These are phyloP conservation scores for Chrysotoxum bicinctum DNA, from an alignment of 2,888 invertebrate species.

Conservation along the genomic window DNA sequence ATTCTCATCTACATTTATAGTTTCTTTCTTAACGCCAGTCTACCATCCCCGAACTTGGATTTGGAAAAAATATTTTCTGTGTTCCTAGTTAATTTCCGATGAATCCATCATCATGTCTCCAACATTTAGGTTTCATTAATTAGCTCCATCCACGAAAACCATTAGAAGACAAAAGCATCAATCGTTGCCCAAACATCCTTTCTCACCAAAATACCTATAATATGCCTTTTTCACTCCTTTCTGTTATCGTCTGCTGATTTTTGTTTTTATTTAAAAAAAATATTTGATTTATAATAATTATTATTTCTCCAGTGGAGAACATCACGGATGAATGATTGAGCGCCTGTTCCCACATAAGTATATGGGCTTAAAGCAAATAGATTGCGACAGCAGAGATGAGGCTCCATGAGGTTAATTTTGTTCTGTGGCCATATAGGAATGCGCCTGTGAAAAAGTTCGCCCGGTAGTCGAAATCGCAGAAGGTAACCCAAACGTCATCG, in stretches of 20 bases:
- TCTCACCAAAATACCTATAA: constrained; percentile 45
- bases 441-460: constrained; percentile 54
- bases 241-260: constrained; percentile 14
- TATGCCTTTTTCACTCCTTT: constrained; percentile 29
- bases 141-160: constrained; percentile 40
- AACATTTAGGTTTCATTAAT: constrained; percentile 63
- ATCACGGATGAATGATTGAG: constrained; percentile 59
- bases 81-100: constrained; percentile 50
- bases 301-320: constrained; percentile 41
- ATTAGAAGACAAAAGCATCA: constrained; percentile 65
- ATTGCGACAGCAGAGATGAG: constrained; percentile 49
- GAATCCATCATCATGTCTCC: constrained; percentile 66
- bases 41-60: constrained; percentile 5
- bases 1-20: neutral
- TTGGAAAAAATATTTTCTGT: constrained; percentile 29
- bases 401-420: neutral
- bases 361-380: constrained; percentile 33
- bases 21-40: constrained; percentile 31
- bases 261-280: constrained; percentile 7
- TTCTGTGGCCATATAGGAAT: constrained; percentile 35
- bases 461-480: constrained; percentile 65
- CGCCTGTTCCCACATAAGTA: constrained; percentile 16
- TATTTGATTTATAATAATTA: constrained; percentile 60
- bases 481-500: constrained; percentile 48
- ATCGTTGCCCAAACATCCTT: constrained; percentile 62